phyloP scores from a whole-genome alignment of 1,140 invertebrate species.

The Gryon sp. region DNA sequence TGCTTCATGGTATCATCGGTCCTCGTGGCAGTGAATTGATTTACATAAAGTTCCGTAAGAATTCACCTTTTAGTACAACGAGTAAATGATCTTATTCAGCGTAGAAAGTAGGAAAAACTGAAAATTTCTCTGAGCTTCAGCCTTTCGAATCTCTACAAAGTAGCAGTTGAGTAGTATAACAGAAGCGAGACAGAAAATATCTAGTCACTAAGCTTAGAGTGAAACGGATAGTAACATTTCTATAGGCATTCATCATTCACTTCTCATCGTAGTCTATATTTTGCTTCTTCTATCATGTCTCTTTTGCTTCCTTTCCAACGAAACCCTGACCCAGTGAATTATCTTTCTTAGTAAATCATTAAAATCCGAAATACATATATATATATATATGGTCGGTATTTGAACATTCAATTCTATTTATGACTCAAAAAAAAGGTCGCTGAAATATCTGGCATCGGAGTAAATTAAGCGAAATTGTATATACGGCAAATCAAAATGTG shows the following conservation, averaged over 20 bases:
- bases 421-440: no score
- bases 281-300: slow-evolving; percentile 26
- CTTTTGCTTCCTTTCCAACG: slow-evolving; percentile 47
- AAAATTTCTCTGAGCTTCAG: slow-evolving; percentile 57
- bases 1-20: slow-evolving; percentile 32
- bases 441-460: no score
- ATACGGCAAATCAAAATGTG: no score
- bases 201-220: not conserved
- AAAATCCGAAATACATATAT: no score
- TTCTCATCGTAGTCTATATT: slow-evolving; percentile 34
- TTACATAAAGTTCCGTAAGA: slow-evolving; percentile 58
- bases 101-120: slow-evolving; percentile 61
- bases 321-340: slow-evolving; percentile 44
- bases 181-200: not conserved
- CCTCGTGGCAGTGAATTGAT: slow-evolving; percentile 40
- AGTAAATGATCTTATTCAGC: slow-evolving; percentile 57
- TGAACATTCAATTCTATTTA: no score
- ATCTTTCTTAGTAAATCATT: slow-evolving; percentile 36
- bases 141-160: slow-evolving; percentile 59
- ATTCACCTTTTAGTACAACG: slow-evolving; percentile 53
- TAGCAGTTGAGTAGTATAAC: slow-evolving; percentile 29
- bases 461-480: no score
- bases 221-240: slow-evolving; percentile 53
- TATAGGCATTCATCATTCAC: slow-evolving; percentile 65
- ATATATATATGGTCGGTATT: no score